Base-by-base conservation (phyloP, 2,113 vertebrate genomes). In the Poeciliopsis occidentalis region DNA sequence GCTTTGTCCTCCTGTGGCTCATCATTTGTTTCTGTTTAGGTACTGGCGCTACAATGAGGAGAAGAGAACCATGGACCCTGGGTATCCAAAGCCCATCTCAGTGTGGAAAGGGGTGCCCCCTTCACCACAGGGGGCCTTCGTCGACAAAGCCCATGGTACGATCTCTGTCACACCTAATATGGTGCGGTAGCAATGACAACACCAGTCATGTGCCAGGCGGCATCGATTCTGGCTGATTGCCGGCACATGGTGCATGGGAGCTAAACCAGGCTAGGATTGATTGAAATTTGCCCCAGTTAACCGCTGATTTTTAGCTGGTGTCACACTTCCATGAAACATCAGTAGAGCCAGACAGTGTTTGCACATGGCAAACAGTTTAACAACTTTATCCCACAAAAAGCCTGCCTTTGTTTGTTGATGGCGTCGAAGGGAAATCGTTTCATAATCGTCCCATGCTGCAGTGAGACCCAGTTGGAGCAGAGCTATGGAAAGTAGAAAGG, bases 11-110 rank as follows among this genome's bases (percentile, higher is more conserved):
- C 69, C 81, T 4, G 47, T n/a, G 26, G 68, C 75, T 83, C 64
- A 82, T 84, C 67, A 31, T 87, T 71, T 88, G 74, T 64, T 69
- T 61, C 27, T 78, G 37, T 85, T 73, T 67, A 99, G 98, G 80
- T 99, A 99, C 82, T 99, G 98, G 98, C 95, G 97, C 73, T 99
- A 98, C 78, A 99, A 96, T 87, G 98, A 99, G 92, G 97, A 99
- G 78, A 96, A 95, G 95, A 95, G 96, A 81, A 96, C 95, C 81
- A 99, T 99, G 97, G 98, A 99, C 86, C 96, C 96, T 31, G 98
- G 98, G 75, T 99, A 99, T 89, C 98, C 98, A 31, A 99, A 99
- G 86, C 94, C 96, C 82, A 96, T 99, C 89, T 95, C 96, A 11
- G 95, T 99, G 87, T 99, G 98, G 98, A 99, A 97, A 92, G 97